phyloP scores from a whole-genome alignment of 2,797 vertebrate genomes.

The Clarias fuscus region DNA sequence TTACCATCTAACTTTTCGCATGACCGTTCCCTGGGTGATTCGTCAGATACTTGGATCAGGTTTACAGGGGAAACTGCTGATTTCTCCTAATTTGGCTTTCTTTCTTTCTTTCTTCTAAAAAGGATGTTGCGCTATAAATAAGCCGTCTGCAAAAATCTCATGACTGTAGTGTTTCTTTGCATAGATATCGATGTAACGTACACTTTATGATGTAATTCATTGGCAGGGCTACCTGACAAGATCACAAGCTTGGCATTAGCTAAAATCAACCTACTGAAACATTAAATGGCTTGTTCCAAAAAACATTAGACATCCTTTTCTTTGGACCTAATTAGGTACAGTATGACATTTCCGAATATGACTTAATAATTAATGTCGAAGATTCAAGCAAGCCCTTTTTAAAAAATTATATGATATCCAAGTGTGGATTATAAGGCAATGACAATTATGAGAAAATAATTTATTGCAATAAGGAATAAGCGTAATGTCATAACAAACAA shows the following conservation, averaged over 20 bases:
- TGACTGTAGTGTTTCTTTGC: not conserved
- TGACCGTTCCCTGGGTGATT: conserved; percentile 60
- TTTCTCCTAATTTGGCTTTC: conserved; percentile 2
- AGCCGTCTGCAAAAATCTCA: not conserved
- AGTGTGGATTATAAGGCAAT: not conserved
- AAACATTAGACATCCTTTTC: not conserved
- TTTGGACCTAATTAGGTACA: not conserved
- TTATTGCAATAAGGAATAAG: not conserved
- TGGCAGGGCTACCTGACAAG: not conserved
- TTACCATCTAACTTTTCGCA: conserved; percentile 69
- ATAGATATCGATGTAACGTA: not conserved
- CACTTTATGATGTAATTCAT: not conserved
- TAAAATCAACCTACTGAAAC: not conserved
- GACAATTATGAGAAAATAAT: too few relatives aligned
- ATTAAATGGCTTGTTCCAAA: not conserved
- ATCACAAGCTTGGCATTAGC: not conserved
- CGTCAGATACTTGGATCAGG: conserved; percentile 58
- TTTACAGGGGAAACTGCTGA: conserved; percentile 42
- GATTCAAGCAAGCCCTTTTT: not conserved
- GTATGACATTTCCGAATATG: not conserved
- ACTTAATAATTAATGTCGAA: not conserved
- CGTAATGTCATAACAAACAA: not conserved
- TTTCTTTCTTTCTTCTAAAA: not conserved
- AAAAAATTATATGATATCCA: not conserved
- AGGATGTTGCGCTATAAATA: not conserved